These are phyloP conservation scores for Xenotilapia caudafasciata DNA, from an alignment of 2,113 vertebrate genomes.

Conservation along the genomic window DNA sequence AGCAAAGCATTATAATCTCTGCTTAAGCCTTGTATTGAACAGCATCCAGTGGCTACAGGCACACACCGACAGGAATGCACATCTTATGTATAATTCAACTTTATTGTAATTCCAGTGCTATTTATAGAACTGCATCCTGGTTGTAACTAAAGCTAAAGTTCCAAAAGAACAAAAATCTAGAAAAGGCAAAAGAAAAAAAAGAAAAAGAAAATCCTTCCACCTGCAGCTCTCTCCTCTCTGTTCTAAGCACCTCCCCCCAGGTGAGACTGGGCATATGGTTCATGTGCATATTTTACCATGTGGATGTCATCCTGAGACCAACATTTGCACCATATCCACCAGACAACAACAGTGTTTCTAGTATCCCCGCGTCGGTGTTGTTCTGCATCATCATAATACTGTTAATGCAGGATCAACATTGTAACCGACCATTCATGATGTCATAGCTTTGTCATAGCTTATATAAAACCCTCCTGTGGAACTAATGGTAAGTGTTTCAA, in stretches of 20 bases:
- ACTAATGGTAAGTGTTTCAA: not conserved
- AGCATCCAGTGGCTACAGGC: not conserved
- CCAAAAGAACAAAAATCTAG: not conserved
- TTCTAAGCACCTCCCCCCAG: not conserved
- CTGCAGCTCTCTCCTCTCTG: not conserved
- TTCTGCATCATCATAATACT: not conserved
- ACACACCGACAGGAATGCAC: not conserved
- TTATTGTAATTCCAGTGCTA: not conserved
- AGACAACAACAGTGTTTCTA: not conserved
- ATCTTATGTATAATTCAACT: not conserved
- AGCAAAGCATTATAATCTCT: not conserved
- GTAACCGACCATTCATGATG: not conserved
- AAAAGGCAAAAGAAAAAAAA: not conserved
- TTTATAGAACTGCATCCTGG: not conserved
- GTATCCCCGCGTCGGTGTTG: accelerated
- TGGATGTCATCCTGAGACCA: not conserved
- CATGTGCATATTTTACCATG: not conserved
- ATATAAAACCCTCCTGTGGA: not conserved
- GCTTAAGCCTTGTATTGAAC: not conserved
- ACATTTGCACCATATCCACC: not conserved
- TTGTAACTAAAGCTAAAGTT: not conserved
- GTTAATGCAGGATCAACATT: not conserved
- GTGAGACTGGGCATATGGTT: not conserved
- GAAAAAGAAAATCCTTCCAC: not conserved
- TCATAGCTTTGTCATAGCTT: not conserved